These are phyloP conservation scores for Pangasianodon hypophthalmus DNA, from an alignment of 2,113 vertebrate species.

Conservation along the genomic window DNA sequence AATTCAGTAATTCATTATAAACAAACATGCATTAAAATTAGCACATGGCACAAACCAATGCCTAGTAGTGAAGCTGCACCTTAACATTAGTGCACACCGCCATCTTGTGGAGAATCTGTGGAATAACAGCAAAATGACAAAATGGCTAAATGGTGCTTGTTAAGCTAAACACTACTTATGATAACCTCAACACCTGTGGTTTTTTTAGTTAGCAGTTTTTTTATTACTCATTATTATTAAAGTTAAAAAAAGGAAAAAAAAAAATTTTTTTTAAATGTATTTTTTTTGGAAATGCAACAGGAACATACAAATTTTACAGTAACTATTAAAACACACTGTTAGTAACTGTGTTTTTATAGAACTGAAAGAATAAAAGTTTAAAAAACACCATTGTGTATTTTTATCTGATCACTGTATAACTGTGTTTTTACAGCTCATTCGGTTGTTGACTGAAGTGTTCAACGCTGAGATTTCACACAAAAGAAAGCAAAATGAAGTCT, in stretches of 20 bases:
- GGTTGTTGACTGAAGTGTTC: no score
- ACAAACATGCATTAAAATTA: not conserved
- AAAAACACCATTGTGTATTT: not conserved
- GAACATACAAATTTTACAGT: not conserved
- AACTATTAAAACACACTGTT: not conserved
- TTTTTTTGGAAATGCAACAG: not conserved
- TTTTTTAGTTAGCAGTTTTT: no score
- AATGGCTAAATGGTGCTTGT: not conserved
- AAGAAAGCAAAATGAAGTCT: not conserved
- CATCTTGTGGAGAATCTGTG: conserved; percentile 9
- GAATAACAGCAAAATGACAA: conserved; percentile 16
- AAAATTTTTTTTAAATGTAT: not conserved
- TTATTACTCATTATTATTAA: not conserved
- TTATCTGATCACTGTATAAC: not conserved
- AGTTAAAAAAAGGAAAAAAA: not conserved
- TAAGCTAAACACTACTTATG: not conserved
- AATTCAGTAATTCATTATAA: not conserved
- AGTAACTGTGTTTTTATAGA: not conserved
- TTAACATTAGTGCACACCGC: not conserved
- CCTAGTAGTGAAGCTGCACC: not conserved
- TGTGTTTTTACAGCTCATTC: not conserved
- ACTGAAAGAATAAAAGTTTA: not conserved
- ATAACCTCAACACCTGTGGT: not conserved
- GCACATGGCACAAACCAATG: not conserved
- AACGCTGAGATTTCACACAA: no score